Evolutionary conservation across 2,797 vertebrate species (phyloP).

Genomic region (Synaphobranchus kaupii): DNA sequence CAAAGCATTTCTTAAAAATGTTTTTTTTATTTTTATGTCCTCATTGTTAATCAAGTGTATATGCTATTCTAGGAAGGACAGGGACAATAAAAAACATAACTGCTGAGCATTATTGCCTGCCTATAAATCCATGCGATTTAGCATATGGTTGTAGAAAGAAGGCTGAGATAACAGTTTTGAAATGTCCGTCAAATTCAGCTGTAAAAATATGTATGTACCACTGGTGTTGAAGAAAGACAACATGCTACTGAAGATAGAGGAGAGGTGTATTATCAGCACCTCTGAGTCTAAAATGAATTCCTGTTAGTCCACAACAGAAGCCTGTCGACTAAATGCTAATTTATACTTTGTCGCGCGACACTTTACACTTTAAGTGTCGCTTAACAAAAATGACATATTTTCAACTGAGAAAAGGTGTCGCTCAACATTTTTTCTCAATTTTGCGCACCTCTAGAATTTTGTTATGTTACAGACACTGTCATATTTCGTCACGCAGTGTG

Average conservation of each 20-base stretch:
- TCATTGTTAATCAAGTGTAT: conserved; percentile 22
- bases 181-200: conserved; percentile 23
- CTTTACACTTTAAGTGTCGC: not conserved
- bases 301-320: not conserved
- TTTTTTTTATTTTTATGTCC: conserved; percentile 22
- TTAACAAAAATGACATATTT: not conserved
- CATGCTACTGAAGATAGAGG: not conserved
- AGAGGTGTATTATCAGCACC: not conserved
- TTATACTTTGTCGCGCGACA: not conserved
- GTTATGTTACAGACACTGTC: not conserved
- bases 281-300: not conserved
- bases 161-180: not conserved
- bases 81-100: conserved; percentile 15
- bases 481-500: not conserved
- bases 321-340: not conserved
- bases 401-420: not conserved
- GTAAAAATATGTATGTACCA: conserved; percentile 15
- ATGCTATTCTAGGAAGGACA: conserved; percentile 10
- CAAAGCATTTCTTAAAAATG: conserved; percentile 19
- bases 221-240: not conserved
- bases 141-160: not conserved
- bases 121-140: not conserved
- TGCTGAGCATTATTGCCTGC: conserved; percentile 11
- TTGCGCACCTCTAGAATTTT: not conserved
- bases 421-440: not conserved